Base-by-base conservation (phyloP, 2,888 invertebrate species). In the Drosophila ustulata region DNA sequence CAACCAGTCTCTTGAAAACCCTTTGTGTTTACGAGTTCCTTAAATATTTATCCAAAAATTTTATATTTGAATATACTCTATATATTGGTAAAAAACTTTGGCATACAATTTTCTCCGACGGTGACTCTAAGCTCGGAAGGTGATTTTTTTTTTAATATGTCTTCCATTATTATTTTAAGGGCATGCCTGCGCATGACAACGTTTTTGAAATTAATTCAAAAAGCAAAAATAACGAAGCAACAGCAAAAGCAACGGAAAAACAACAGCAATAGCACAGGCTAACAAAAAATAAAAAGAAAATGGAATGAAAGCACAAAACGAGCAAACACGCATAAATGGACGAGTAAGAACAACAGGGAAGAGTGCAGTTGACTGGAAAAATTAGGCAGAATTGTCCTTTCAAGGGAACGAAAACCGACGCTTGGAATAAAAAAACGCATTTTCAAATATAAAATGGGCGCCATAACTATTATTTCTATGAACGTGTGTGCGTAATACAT, bases 131-230 rank as follows among this genome's bases (percentile, higher is more conserved):
- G 53, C 52, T 45, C 45, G 46, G 26, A 37, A 41, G 52, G n/a
- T n/a, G 37, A 11, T 11, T 57, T 63, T 50, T 72, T 55, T 49
- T 46, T 55, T 37, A 30, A 30, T 53, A 37, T 61, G 32, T 23
- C 0, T 58, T 30, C 11, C 41, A 66, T 68, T 74, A 77, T 76
- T 78, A 73, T 78, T 82, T 82, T 86, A 59, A 46, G 98, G 92
- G 98, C 51, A 32, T 69, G 78, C 71, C 82, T 90, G 89, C 69
- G 75, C 78, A 62, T 88, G 88, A 89, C 84, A 89, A 72, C 71
- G 71, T 66, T 74, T 83, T 86, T 83, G 66, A 78, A 83, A 73
- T 70, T 51, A 80, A 72, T 79, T 85, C 62, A 74, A 88, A 85
- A 55, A 71, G 65, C 49, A 73, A 58, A 43, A 8, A 47, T 37